Percentiles rank a stretch among this genome's conserved stretches.
Evolutionary conservation across 1,140 invertebrate species (phyloP).

Genomic region (Neelides sp.): DNA sequence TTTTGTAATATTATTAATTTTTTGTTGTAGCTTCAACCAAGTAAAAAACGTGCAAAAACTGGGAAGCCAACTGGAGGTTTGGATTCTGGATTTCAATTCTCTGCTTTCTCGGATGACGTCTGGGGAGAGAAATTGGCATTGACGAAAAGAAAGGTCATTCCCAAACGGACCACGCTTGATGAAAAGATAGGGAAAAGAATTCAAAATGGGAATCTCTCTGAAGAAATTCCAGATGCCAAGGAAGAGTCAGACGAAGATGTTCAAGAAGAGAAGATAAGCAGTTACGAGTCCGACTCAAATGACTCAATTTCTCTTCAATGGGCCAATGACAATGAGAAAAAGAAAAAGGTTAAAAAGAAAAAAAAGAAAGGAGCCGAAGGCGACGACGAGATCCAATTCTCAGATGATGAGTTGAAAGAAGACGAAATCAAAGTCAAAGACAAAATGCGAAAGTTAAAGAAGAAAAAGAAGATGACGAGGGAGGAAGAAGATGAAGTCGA

Average conservation of each 20-base stretch:
- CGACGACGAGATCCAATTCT: constrained; percentile 32
- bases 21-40: constrained; percentile 26
- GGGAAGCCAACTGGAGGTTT: constrained; percentile 12
- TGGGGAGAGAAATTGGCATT: constrained; percentile 14
- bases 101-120: constrained; percentile 16
- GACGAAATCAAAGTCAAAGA: constrained; percentile 38
- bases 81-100: constrained; percentile 22
- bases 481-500: constrained; percentile 35
- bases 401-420: constrained; percentile 35
- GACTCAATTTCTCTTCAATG: constrained; percentile 16
- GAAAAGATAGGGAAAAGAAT: constrained; percentile 25
- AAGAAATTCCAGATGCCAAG: constrained; percentile 11
- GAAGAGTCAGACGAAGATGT: constrained; percentile 8
- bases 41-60: constrained; percentile 18
- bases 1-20: too few relatives aligned
- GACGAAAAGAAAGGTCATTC: constrained; percentile 1
- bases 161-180: constrained; percentile 16
- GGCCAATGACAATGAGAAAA: constrained; percentile 33
- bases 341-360: constrained; percentile 29
- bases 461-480: constrained; percentile 35
- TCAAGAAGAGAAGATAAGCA: constrained; percentile 8
- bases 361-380: constrained; percentile 15
- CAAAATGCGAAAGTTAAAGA: constrained; percentile 37
- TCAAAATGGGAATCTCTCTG: constrained; percentile 1
- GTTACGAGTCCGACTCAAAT: constrained; percentile 26